These are phyloP conservation scores for Halisarca cf. caerulea DNA, from an alignment of 37 sponge, comb jelly and placozoan species.

Conservation along the genomic window DNA sequence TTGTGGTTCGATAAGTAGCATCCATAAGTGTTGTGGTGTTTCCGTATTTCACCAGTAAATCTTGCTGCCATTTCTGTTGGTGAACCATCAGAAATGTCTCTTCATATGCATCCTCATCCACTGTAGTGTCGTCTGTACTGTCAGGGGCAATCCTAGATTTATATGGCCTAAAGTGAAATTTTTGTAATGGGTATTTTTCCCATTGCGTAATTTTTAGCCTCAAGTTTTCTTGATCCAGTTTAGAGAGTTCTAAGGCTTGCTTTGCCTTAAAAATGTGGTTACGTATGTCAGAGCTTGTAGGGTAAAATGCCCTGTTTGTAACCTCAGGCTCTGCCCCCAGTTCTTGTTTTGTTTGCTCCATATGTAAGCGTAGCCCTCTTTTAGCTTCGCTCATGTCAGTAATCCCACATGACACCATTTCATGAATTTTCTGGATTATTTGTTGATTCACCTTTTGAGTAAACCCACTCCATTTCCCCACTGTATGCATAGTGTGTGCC, in stretches of 20 bases:
- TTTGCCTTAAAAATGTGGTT: constrained; percentile 44
- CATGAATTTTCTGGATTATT: constrained; percentile 26
- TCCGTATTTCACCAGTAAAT: constrained; percentile 39
- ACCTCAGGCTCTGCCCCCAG: not conserved
- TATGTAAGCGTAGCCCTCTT: not conserved
- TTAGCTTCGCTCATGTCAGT: constrained; percentile 24
- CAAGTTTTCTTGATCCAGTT: constrained; percentile 47
- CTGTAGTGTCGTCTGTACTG: not conserved
- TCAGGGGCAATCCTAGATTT: not conserved
- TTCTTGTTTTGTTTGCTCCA: not conserved
- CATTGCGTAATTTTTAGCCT: constrained; percentile 36
- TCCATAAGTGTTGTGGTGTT: constrained; percentile 35
- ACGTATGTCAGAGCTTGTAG: constrained; percentile 27
- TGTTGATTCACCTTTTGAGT: constrained; percentile 33
- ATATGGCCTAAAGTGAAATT: constrained; percentile 37
- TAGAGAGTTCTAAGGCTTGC: constrained; percentile 25
- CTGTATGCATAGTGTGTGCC: constrained; percentile 31
- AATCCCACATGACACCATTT: constrained; percentile 18
- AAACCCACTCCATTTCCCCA: not conserved
- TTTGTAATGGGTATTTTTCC: not conserved
- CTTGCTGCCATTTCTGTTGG: constrained; percentile 57
- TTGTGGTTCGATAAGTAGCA: constrained; percentile 45
- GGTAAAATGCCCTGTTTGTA: constrained; percentile 14
- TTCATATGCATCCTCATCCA: not conserved
- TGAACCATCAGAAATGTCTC: constrained; percentile 37